A percentile compares a stretch with the other conserved stretches of the same genome.
Conservation (phyloP, 1,140 invertebrate species). For the Stratiolaelaps scimitus region DNA sequence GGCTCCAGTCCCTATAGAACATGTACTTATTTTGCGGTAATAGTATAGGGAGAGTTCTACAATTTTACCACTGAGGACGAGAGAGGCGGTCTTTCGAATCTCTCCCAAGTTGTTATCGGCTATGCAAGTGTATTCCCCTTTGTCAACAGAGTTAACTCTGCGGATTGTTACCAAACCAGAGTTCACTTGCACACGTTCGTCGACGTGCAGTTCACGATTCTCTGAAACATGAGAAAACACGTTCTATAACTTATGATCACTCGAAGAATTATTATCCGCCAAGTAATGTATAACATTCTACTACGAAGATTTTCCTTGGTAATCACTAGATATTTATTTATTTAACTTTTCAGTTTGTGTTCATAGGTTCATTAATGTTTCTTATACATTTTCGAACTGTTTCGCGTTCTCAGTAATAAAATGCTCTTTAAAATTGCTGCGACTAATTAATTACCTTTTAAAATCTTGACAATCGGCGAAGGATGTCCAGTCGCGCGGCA, state of each 20-base stretch:
- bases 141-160: not conserved
- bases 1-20: too few species aligned
- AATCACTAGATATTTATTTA: too few species aligned
- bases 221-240: not conserved
- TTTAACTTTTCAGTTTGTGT: too few species aligned
- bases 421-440: not conserved
- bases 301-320: too few species aligned
- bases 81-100: not conserved
- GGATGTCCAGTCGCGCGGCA: not conserved
- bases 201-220: too few species aligned
- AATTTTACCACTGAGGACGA: not conserved
- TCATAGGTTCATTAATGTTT: too few species aligned
- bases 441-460: not conserved
- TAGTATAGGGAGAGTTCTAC: too few species aligned
- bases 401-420: not conserved
- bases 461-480: not conserved
- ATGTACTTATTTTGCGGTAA: too few species aligned
- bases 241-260: not conserved
- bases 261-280: too few species aligned
- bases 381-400: too few species aligned
- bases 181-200: not conserved
- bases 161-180: not conserved
- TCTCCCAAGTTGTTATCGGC: not conserved
- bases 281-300: too few species aligned
- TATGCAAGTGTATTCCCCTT: not conserved